Percentiles rank a stretch among this genome's conserved stretches.
Evolutionary conservation across 37 sponge, comb jelly and placozoan species (phyloP).

Genomic region (Crambe crambe): DNA sequence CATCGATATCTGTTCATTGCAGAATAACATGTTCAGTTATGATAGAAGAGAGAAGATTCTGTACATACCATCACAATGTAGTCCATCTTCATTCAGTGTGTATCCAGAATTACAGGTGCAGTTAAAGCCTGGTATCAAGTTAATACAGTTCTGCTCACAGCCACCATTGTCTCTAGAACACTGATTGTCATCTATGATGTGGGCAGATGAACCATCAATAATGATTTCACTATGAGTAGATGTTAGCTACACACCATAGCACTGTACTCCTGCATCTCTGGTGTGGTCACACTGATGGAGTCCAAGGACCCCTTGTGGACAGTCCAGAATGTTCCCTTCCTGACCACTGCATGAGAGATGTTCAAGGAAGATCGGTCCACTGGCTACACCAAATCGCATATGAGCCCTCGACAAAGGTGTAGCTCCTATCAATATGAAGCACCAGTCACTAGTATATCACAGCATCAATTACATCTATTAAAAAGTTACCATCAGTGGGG

Average conservation of each 20-base stretch:
- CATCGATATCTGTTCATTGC: not conserved
- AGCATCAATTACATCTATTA: not conserved
- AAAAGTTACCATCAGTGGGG: not conserved
- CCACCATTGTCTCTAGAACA: not conserved
- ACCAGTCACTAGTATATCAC: not conserved
- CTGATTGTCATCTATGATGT: conserved; percentile 8
- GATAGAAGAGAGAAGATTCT: not conserved
- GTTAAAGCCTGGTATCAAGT: conserved; percentile 6
- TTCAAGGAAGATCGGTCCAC: conserved; percentile 19
- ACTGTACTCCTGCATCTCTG: not conserved
- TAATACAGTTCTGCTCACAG: conserved; percentile 1
- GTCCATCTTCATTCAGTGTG: not conserved
- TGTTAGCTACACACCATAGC: not conserved
- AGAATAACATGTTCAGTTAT: not conserved
- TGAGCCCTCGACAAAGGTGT: not conserved
- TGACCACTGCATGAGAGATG: conserved; percentile 1
- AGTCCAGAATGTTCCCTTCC: conserved; percentile 1
- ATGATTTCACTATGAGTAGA: not conserved
- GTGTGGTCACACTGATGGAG: conserved; percentile 24
- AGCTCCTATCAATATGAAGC: not conserved
- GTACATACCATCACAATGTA: conserved; percentile 10
- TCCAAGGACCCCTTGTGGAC: not conserved
- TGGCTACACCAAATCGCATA: not conserved
- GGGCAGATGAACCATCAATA: not conserved
- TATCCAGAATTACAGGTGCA: not conserved